phyloP scores from a whole-genome alignment of 2,113 vertebrate genomes.

The Sander lucioperca region DNA sequence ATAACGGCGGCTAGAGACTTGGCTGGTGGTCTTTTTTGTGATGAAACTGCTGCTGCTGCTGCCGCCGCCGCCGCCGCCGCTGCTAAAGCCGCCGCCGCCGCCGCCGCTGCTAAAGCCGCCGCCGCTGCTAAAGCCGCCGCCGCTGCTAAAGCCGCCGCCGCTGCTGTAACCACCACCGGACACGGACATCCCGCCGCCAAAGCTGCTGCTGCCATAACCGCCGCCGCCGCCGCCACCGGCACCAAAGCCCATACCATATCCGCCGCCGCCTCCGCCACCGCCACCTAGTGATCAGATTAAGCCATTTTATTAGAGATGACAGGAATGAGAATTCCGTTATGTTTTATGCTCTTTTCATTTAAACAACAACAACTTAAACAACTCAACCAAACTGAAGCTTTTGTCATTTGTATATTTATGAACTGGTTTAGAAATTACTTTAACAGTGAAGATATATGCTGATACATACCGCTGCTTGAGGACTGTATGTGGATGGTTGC shows the following conservation, averaged over 20 bases:
- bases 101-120: neutral
- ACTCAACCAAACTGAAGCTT: neutral
- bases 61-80: neutral
- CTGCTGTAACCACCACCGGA: neutral
- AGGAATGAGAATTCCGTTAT: neutral
- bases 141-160: neutral
- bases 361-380: too few species aligned
- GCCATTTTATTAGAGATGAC: neutral
- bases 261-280: neutral
- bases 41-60: neutral
- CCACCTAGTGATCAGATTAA: slow-evolving; percentile 28
- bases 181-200: neutral
- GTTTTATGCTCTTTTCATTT: neutral
- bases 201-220: neutral
- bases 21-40: neutral
- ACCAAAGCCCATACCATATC: neutral
- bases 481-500: slow-evolving; percentile 77
- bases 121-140: neutral
- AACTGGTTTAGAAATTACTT: neutral
- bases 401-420: neutral
- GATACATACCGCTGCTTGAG: slow-evolving; percentile 52
- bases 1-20: neutral
- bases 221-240: neutral
- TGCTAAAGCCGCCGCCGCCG: neutral
- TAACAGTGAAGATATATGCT: neutral